These are phyloP conservation scores for Anolis carolinensis DNA, from an alignment of 2,113 vertebrate species.

Conservation along the genomic window DNA sequence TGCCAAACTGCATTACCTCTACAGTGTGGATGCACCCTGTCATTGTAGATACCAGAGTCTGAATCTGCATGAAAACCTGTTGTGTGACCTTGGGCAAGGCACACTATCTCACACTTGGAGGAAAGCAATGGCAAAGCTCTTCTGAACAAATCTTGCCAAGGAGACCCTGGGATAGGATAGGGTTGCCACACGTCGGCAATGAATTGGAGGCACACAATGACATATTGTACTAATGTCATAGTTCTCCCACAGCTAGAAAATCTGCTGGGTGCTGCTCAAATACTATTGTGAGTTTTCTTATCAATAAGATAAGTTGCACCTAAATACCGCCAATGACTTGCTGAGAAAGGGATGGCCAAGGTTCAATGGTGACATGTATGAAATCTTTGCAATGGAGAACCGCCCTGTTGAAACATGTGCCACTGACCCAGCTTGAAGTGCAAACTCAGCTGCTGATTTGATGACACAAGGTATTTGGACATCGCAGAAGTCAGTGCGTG, in stretches of 20 bases:
- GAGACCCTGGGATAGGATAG: no score
- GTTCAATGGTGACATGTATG: neutral
- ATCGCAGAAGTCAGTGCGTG: neutral
- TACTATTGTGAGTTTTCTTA: neutral
- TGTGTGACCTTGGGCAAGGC: no score
- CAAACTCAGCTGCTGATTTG: neutral
- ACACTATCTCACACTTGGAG: no score
- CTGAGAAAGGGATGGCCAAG: conserved; percentile 2
- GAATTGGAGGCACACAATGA: no score
- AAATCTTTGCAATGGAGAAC: neutral
- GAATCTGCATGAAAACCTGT: no score
- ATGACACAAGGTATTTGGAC: neutral
- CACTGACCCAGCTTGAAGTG: neutral
- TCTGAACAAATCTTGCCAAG: no score
- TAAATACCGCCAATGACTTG: conserved; percentile 23
- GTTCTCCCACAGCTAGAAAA: neutral
- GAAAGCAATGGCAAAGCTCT: no score
- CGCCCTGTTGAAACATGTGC: neutral
- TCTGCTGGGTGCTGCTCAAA: conserved; percentile 21
- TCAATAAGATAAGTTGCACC: conserved; percentile 34
- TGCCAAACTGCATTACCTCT: no score
- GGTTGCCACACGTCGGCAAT: no score
- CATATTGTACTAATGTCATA: no score
- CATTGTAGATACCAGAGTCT: no score
- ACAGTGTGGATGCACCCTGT: no score